Evolutionary conservation across 2,888 invertebrate species (phyloP), one percentile per base, ranked within the genome.

Genomic region (Apotomis capreana): DNA sequence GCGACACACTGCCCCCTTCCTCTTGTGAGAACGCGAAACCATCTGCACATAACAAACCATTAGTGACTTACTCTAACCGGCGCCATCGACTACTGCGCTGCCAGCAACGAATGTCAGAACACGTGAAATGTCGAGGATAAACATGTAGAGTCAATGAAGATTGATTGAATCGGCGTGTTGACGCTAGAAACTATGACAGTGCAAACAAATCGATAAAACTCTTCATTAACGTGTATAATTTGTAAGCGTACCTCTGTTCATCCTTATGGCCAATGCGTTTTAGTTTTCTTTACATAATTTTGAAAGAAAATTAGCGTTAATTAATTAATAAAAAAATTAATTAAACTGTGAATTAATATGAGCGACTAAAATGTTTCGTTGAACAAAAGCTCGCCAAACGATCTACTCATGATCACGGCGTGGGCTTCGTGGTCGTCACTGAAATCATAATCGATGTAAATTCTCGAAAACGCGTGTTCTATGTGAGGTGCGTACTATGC

Each of bases 11-110:
- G 78, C 98, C 99, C 86, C 98, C 97, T 94, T 99, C 99, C 94
- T 99, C 99, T 96, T 99, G 99, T 59, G 99, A 99, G 94, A 99
- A 99, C 79, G 99, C 99, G 94, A 97, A 99, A 77, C 99, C 99
- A 96, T 98, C 98, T 99, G 93, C 76, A 84, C 76, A 74, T 74
- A 77, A 80, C 74, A 75, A 46, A 69, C 74, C 60, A 74, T 57
- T 60, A 67, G 15, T 44, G 3, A 44, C 54, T 15, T 26, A 55
- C 46, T n/a, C 65, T n/a, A 26, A n/a, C 12, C 9, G 49, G 5
- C 40, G 40, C 40, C 49, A 1, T 9, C 49, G 9, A 49, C 54
- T 12, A 54, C 44, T 36, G 55, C 57, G 12, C 37, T 8, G 6
- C 40, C 54, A 57, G 55, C 49, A 51, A 63, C 51, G 40, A 49